These are phyloP conservation scores for Pyrgilauda ruficollis DNA, from an alignment of 2,113 vertebrate genomes.

Conservation along the genomic window DNA sequence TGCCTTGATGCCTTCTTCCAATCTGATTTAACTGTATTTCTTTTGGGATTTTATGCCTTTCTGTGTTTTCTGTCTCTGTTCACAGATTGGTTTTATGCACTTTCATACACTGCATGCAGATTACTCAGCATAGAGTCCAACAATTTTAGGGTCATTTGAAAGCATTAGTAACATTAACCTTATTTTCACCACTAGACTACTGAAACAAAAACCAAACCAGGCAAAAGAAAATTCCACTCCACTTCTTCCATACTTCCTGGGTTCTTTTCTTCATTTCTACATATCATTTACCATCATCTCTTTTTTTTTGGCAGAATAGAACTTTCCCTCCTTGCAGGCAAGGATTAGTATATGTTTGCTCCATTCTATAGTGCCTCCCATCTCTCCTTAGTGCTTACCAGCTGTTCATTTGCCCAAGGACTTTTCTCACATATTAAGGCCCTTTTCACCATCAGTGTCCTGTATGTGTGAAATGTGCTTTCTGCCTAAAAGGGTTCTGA, in stretches of 20 bases:
- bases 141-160: neutral
- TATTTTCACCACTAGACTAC: neutral
- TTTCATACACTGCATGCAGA: neutral
- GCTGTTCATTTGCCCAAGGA: neutral
- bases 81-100: neutral
- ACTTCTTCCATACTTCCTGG: neutral
- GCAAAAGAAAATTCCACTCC: neutral
- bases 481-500: neutral
- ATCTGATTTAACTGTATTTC: neutral
- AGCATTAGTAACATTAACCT: neutral
- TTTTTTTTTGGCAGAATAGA: neutral
- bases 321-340: neutral
- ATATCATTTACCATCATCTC: neutral
- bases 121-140: neutral
- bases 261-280: neutral
- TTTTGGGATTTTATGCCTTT: neutral
- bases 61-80: neutral
- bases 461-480: neutral
- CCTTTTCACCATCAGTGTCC: neutral
- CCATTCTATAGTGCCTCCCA: neutral
- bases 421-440: neutral
- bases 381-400: neutral
- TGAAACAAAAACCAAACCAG: neutral
- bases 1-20: neutral
- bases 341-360: neutral